Base-by-base conservation (phyloP, 2,888 invertebrate genomes). In the Mythimna vitellina region DNA sequence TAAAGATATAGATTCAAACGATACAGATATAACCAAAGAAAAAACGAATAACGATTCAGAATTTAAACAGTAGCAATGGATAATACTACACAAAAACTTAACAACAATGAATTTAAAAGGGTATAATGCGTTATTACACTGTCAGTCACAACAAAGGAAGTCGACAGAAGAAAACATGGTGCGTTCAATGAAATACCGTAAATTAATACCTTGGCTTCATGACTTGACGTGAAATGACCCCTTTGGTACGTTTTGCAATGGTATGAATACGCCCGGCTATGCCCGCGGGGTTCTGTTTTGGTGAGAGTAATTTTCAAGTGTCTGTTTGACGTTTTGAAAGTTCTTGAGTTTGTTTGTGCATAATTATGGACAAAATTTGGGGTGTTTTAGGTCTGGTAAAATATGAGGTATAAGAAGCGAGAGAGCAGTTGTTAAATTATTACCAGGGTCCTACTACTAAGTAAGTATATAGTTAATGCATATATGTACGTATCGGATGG, bases 161-260 rank as follows among this genome's bases (percentile, higher is more conserved):
- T 75, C 69, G 49, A 79, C 73, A 75, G 74, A 80, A 77, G 76
- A 78, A 78, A 76, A 75, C 69, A 73, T 76, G 73, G 73, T 62
- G 70, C 76, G 72, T 65, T 76, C 81, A 82, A 81, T 88, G 84
- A 89, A 87, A 88, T 85, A 87, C 83, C 73, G 84, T 79, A 86
- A 90, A 91, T 90, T 85, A 89, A 89, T 91, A 86, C 89, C 84
- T 90, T 88, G 83, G 85, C 76, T 74, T 81, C 83, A 80, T 85
- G 78, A 78, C 71, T 74, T 83, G 73, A 62, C 79, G 73, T 85
- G 85, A 88, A 83, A 88, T 88, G 80, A 86, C 87, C 89, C 88
- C 86, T 76, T 82, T 78, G 70, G 75, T 62, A 38, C 49, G 62
- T 73, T 78, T 84, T 12, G 68, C 81, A 66, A 73, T 83, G 63